Percentiles rank a stretch among this genome's conserved stretches.
These are phyloP conservation scores for Cephus runcator DNA, from an alignment of 2,888 invertebrate species.

Conservation along the genomic window DNA sequence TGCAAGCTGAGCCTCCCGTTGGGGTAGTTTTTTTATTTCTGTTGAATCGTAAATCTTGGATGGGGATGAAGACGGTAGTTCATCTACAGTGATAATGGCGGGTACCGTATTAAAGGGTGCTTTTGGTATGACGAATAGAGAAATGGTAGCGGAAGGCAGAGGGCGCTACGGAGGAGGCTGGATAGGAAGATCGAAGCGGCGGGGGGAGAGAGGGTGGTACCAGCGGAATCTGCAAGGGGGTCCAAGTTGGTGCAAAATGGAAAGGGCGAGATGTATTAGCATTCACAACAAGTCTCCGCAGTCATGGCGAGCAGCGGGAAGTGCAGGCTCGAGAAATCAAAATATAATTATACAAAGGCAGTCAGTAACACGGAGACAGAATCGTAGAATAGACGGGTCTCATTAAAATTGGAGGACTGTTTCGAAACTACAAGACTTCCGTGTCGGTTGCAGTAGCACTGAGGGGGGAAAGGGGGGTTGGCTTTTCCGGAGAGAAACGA, in stretches of 20 bases:
- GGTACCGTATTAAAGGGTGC: neutral
- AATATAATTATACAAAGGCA: conserved; percentile 61
- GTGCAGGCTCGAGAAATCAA: conserved; percentile 47
- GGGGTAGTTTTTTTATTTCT: conserved; percentile 50
- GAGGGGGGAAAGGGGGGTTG: neutral
- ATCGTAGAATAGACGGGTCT: conserved; percentile 61
- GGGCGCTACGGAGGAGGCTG: conserved; percentile 15
- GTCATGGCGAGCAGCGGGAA: conserved; percentile 31
- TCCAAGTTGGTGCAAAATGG: conserved; percentile 7
- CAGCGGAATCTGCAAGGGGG: neutral
- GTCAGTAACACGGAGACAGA: conserved; percentile 56
- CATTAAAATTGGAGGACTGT: conserved; percentile 65
- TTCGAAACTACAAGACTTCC: conserved; percentile 62
- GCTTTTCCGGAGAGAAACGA: neutral
- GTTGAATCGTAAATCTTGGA: conserved; percentile 47
- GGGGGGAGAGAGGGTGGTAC: conserved; percentile 22
- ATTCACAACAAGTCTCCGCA: conserved; percentile 51
- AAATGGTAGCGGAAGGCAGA: conserved; percentile 14
- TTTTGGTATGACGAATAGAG: neutral
- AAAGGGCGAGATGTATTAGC: conserved; percentile 50
- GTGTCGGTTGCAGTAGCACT: conserved; percentile 58
- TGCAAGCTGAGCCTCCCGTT: conserved; percentile 41
- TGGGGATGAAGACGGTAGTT: neutral
- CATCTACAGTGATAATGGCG: neutral
- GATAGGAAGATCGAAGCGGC: neutral